phyloP scores from a whole-genome alignment of 2,888 invertebrate species.

The Rhaphigaster nebulosa region DNA sequence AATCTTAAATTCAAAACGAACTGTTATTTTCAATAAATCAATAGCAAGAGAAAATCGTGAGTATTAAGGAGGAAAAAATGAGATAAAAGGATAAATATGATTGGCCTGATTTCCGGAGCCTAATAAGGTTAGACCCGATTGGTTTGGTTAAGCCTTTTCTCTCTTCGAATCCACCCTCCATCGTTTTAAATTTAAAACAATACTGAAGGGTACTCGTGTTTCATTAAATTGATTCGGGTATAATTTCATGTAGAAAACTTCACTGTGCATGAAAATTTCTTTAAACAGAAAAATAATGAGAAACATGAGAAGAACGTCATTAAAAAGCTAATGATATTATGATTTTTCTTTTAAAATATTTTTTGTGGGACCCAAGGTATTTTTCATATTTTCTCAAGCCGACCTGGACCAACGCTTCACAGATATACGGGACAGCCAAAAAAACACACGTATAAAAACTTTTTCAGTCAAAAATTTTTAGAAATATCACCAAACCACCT shows the following conservation, averaged over 20 bases:
- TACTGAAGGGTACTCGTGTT: not conserved
- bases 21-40: not conserved
- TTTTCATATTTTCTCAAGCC: too few relatives aligned
- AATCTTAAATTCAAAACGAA: not conserved
- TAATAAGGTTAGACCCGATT: conserved; percentile 10
- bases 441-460: too few relatives aligned
- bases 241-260: not conserved
- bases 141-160: not conserved
- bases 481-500: too few relatives aligned
- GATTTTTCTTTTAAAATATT: not conserved
- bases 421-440: too few relatives aligned
- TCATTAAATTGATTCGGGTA: not conserved
- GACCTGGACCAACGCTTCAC: too few relatives aligned
- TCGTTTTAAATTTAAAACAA: not conserved
- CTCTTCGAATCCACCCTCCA: not conserved
- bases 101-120: not conserved
- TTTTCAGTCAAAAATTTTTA: too few relatives aligned
- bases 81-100: conserved; percentile 21
- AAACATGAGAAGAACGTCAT: not conserved
- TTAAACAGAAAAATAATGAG: not conserved
- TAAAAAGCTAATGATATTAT: not conserved
- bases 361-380: not conserved
- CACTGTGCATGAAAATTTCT: not conserved
- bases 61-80: not conserved
- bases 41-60: not conserved